These are phyloP conservation scores for Hemiscyllium ocellatum DNA, from an alignment of 2,113 vertebrate genomes.

Conservation along the genomic window DNA sequence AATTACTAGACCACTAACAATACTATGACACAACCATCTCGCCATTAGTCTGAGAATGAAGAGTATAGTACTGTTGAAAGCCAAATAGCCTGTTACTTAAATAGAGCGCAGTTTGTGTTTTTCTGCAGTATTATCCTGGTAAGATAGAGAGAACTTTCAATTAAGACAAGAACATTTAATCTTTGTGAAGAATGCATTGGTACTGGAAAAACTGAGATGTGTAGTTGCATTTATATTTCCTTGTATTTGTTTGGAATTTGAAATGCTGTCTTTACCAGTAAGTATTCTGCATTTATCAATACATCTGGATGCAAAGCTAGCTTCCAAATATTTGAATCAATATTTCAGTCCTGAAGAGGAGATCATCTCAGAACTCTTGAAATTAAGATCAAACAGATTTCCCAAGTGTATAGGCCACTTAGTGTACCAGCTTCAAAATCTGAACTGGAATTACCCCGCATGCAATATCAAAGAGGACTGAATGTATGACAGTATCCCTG, in stretches of 20 bases:
- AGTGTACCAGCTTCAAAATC: background rate
- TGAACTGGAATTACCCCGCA: background rate
- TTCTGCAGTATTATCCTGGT: background rate
- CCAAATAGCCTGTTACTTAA: background rate
- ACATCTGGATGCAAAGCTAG: background rate
- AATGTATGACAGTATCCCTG: no score
- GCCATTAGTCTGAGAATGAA: no score
- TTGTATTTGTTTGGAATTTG: no score
- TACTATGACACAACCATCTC: no score
- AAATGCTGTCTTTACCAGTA: no score
- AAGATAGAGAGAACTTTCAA: background rate
- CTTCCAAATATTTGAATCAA: background rate
- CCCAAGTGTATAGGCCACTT: background rate
- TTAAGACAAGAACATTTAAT: background rate
- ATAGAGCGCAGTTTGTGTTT: background rate
- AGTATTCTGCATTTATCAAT: no score
- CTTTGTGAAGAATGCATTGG: background rate
- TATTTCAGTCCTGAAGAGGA: background rate
- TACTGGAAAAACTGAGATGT: background rate
- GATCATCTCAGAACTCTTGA: background rate
- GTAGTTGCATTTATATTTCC: no score
- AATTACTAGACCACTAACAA: no score
- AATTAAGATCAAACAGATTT: background rate
- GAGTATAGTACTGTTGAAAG: background rate
- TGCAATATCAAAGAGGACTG: background rate